Percentiles rank a stretch among this genome's conserved stretches.
Conservation (phyloP, 2,888 invertebrate genomes). For the Magallana nippona region DNA sequence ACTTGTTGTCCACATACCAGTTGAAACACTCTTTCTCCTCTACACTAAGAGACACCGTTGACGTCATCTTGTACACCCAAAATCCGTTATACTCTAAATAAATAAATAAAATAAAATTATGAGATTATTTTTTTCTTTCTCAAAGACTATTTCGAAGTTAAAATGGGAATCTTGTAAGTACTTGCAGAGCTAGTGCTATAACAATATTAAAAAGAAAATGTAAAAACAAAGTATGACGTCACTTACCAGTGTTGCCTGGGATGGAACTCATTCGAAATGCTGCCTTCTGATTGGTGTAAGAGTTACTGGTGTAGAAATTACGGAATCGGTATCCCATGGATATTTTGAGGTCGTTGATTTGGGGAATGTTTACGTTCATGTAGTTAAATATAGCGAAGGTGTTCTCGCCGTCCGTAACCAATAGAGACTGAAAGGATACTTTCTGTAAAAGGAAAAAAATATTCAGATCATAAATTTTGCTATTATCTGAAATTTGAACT, state of each 20-base stretch:
- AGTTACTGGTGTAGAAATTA: not conserved
- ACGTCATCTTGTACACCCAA: slow-evolving; percentile 13
- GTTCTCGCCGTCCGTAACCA: slow-evolving; percentile 12
- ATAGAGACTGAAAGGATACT: not conserved
- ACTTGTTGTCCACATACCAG: slow-evolving; percentile 16
- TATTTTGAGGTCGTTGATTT: not conserved
- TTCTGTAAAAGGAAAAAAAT: not conserved
- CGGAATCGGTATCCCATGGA: slow-evolving; percentile 2
- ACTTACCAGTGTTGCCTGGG: not conserved
- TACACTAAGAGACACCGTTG: not conserved
- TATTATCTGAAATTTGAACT: too few relatives aligned
- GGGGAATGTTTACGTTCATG: not conserved
- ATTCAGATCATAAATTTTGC: not conserved
- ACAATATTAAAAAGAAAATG: too few relatives aligned
- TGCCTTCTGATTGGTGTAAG: not conserved
- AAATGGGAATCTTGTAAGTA: too few relatives aligned
- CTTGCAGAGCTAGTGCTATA: too few relatives aligned
- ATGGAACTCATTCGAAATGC: not conserved
- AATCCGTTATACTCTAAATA: not conserved
- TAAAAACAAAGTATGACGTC: not conserved
- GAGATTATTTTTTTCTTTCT: not conserved
- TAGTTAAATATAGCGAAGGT: not conserved
- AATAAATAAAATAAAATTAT: not conserved
- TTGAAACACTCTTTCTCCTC: slow-evolving; percentile 18
- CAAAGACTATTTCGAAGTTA: too few relatives aligned